Base-by-base conservation (phyloP, 2,888 invertebrate species). In the Sycophila texana region DNA sequence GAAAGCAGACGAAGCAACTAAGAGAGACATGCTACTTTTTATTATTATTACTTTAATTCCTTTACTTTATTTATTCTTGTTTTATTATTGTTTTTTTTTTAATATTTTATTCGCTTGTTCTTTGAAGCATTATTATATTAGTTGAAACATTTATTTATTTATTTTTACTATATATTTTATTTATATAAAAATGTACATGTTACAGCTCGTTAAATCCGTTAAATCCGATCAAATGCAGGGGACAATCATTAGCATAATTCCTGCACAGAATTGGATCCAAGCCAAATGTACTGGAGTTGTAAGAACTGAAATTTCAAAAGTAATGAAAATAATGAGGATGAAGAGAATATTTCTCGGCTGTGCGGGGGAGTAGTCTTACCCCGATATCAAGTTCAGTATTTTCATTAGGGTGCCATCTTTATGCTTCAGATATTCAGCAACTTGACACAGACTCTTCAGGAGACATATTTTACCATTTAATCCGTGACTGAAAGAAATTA, bases 381-480 rank as follows among this genome's bases (percentile, higher is more conserved):
- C 76, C 55, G 81, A 71, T 12, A 90, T 79, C 49, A 90, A 80
- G 82, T 86, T 86, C 60, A 89, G 82, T 84, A 90, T 87, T 83
- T 90, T 90, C 49, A 83, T 83, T 55, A 90, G 77, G 1, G 87
- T 86, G 16, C 89, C 89, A 26, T 85, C 85, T 14, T 79, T 83
- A 4, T 75, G 82, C 14, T 77, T 75, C n/a, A 93, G 89, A 85
- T 92, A 91, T 79, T 91, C 90, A 77, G 91, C 91, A 3, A 93
- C 92, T 85, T 95, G 94, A 85, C 95, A 95, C 76, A 95, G 92
- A 82, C 94, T 93, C 84, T 94, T 92, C 86, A 94, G 91, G 65
- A 95, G 90, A 86, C 95, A 95, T 16, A 92, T 91, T 61, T 91
- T 91, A 0, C 94, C 94, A 85, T 94, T 91, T 57, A 94, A 88